Conservation (phyloP, 2,113 vertebrate genomes). For the Sterna hirundo region DNA sequence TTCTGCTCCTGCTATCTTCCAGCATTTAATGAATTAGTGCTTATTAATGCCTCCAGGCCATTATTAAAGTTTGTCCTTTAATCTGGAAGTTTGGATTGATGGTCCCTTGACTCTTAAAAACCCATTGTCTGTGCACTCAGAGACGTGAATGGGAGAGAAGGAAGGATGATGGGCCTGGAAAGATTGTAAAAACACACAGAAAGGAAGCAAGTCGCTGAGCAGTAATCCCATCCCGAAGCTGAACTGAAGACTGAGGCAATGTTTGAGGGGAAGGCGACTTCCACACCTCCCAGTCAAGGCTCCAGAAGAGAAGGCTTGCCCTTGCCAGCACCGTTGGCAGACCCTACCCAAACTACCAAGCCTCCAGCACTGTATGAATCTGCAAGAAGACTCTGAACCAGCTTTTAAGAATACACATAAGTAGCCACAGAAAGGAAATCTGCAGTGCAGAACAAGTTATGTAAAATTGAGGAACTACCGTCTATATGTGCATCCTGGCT, state of each 20-base stretch:
- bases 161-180: neutral
- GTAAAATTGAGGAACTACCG: neutral
- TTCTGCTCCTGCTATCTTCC: constrained; percentile 5
- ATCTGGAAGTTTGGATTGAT: constrained; percentile 20
- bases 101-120: neutral
- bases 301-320: neutral
- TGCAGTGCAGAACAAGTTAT: neutral
- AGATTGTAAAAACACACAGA: neutral
- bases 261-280: neutral
- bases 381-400: neutral
- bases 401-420: neutral
- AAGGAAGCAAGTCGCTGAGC: neutral
- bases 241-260: neutral
- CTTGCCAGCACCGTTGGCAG: neutral
- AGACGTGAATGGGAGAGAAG: neutral
- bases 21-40: constrained; percentile 44
- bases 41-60: constrained; percentile 1
- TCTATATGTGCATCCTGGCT: neutral
- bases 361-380: neutral
- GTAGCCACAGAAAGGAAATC: neutral
- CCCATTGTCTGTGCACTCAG: neutral
- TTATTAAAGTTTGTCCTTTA: constrained; percentile 27
- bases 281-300: neutral
- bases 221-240: neutral
- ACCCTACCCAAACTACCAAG: neutral